A percentile compares a stretch with the other conserved stretches of the same genome.
These are phyloP conservation scores for Coenobita brevimanus DNA, from an alignment of 1,140 invertebrate genomes.

Conservation along the genomic window DNA sequence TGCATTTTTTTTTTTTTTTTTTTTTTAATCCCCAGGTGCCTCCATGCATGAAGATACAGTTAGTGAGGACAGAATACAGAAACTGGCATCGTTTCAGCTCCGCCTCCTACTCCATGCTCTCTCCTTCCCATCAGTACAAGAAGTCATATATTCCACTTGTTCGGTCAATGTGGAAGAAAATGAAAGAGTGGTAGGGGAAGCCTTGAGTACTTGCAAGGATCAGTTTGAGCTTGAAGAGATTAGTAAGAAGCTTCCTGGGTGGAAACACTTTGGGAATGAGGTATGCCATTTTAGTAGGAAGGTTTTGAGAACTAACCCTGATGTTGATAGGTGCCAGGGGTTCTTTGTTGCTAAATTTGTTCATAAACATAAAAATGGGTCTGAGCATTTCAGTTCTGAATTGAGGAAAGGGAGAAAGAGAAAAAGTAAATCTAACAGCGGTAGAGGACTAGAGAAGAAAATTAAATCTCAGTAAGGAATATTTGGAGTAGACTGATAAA, in stretches of 20 bases:
- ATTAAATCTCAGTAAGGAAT: too few relatives aligned
- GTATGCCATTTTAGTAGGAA: constrained; percentile 80
- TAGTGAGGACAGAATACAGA: constrained; percentile 76
- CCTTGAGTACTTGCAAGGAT: constrained; percentile 71
- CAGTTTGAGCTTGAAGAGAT: constrained; percentile 66
- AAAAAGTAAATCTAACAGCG: background rate
- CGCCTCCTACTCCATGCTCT: constrained; percentile 90
- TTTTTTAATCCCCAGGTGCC: constrained; percentile 15
- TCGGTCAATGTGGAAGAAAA: constrained; percentile 93
- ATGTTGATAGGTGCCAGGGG: constrained; percentile 88
- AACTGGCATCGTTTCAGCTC: constrained; percentile 88
- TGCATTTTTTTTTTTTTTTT: too few relatives aligned
- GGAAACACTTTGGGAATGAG: constrained; percentile 67
- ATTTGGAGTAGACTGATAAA: too few relatives aligned
- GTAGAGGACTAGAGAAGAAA: background rate
- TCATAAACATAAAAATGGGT: background rate
- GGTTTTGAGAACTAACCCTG: constrained; percentile 85
- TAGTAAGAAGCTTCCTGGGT: constrained; percentile 22
- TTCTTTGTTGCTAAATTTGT: constrained; percentile 95
- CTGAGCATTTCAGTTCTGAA: background rate
- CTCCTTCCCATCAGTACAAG: constrained; percentile 86
- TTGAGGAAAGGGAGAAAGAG: background rate
- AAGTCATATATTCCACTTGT: constrained; percentile 96
- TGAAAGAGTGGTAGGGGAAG: constrained; percentile 86
- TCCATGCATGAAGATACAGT: constrained; percentile 45